These are phyloP conservation scores for Leptopilina drosophilae DNA, from an alignment of 2,888 invertebrate species.

Conservation along the genomic window DNA sequence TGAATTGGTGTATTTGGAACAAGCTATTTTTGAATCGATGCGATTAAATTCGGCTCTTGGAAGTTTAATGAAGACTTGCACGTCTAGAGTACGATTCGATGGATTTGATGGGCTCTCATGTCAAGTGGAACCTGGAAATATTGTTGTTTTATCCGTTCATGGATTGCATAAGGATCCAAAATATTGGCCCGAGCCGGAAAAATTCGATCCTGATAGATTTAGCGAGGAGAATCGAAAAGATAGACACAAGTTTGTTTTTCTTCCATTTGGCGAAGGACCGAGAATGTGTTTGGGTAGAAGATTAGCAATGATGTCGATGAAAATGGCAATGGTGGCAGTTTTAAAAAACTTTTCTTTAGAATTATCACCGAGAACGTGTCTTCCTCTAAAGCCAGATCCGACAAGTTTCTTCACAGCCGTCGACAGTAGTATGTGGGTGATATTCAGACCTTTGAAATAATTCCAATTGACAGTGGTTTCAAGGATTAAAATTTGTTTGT, in stretches of 20 bases:
- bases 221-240: slow-evolving; percentile 60
- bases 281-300: slow-evolving; percentile 68
- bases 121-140: slow-evolving; percentile 54
- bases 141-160: slow-evolving; percentile 55
- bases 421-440: slow-evolving; percentile 58
- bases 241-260: slow-evolving; percentile 56
- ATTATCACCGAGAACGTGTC: slow-evolving; percentile 59
- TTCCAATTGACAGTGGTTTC: background rate
- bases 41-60: slow-evolving; percentile 52
- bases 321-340: slow-evolving; percentile 59
- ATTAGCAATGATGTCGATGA: slow-evolving; percentile 61
- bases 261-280: slow-evolving; percentile 70
- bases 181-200: slow-evolving; percentile 60
- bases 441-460: slow-evolving; percentile 50
- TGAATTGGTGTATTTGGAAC: slow-evolving; percentile 78
- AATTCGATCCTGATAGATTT: slow-evolving; percentile 69
- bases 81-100: slow-evolving; percentile 49
- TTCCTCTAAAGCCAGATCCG: slow-evolving; percentile 57
- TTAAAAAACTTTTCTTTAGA: slow-evolving; percentile 61
- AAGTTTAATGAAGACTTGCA: slow-evolving; percentile 54
- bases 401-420: slow-evolving; percentile 58
- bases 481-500: too few species aligned
- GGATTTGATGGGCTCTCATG: slow-evolving; percentile 61
- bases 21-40: slow-evolving; percentile 70
- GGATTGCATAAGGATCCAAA: slow-evolving; percentile 65